A percentile compares a stretch with the other conserved stretches of the same genome.
These are phyloP conservation scores for Pristionchus exspectatus DNA, from an alignment of 2,888 invertebrate genomes.

Conservation along the genomic window DNA sequence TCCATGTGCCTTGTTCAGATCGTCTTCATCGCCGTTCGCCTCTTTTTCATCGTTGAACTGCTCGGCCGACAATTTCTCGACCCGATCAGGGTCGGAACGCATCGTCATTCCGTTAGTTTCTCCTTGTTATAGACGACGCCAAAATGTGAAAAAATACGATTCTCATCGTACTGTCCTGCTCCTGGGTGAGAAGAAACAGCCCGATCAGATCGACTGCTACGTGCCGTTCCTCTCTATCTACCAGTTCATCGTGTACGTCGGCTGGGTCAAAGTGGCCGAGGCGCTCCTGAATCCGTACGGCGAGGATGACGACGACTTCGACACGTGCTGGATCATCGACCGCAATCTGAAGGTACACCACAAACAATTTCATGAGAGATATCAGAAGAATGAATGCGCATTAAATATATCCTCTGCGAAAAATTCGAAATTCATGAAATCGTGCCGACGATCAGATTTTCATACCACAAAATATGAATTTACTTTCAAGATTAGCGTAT, in stretches of 20 bases:
- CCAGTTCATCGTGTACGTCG: slow-evolving; percentile 55
- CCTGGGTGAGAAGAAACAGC: too few relatives aligned
- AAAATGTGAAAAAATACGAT: too few relatives aligned
- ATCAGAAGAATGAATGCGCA: too few relatives aligned
- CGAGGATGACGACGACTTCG: slow-evolving; percentile 56
- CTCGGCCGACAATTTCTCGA: slow-evolving; percentile 12
- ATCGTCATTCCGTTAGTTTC: not conserved
- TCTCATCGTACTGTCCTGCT: too few relatives aligned
- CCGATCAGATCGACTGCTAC: slow-evolving; percentile 54
- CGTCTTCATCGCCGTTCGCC: slow-evolving; percentile 43
- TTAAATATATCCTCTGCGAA: too few relatives aligned
- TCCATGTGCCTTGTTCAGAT: too few relatives aligned
- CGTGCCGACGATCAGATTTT: too few relatives aligned
- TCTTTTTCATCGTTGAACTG: slow-evolving; percentile 31
- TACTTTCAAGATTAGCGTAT: too few relatives aligned
- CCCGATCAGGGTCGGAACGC: not conserved
- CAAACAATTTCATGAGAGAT: too few relatives aligned
- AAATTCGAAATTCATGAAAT: too few relatives aligned
- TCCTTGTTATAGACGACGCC: too few relatives aligned
- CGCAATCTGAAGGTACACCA: slow-evolving; percentile 54
- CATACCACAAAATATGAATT: too few relatives aligned
- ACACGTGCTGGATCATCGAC: slow-evolving; percentile 56
- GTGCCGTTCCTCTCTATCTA: slow-evolving; percentile 54
- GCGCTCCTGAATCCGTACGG: slow-evolving; percentile 55
- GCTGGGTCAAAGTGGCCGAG: slow-evolving; percentile 57